Evolutionary conservation across 2,797 vertebrate genomes (phyloP).

Genomic region (Mus caroli): DNA sequence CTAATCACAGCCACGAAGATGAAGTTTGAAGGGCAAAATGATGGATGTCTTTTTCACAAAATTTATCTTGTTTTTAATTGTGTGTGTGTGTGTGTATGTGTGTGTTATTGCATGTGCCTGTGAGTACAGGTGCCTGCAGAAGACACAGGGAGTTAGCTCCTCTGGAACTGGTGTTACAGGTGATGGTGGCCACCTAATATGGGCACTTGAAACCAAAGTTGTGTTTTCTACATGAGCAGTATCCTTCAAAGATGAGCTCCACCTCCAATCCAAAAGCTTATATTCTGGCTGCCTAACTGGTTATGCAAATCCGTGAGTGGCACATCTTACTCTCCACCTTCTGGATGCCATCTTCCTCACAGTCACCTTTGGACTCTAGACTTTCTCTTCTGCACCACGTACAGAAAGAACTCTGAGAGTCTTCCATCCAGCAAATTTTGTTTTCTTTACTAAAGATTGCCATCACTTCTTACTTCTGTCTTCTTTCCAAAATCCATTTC

Average conservation of each 20-base stretch:
- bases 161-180: neutral
- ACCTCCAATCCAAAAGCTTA: neutral
- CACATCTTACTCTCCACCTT: neutral
- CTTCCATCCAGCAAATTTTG: neutral
- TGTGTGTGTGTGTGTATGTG: neutral
- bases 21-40: slow-evolving; percentile 37
- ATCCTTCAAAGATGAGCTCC: neutral
- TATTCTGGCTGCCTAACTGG: neutral
- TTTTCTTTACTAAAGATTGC: neutral
- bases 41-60: neutral
- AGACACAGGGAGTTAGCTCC: neutral
- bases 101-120: too few species aligned
- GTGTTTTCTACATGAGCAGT: neutral
- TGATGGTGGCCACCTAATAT: neutral
- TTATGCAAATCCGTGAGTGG: neutral
- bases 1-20: slow-evolving; percentile 43
- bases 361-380: neutral
- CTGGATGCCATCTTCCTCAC: neutral
- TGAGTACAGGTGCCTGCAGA: neutral
- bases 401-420: neutral
- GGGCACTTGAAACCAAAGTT: neutral
- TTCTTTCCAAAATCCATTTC: slow-evolving; percentile 13
- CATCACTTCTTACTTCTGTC: neutral
- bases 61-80: neutral
- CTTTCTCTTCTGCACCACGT: neutral